phyloP scores from a whole-genome alignment of 2,113 vertebrate genomes.

The Entosphenus tridentatus region DNA sequence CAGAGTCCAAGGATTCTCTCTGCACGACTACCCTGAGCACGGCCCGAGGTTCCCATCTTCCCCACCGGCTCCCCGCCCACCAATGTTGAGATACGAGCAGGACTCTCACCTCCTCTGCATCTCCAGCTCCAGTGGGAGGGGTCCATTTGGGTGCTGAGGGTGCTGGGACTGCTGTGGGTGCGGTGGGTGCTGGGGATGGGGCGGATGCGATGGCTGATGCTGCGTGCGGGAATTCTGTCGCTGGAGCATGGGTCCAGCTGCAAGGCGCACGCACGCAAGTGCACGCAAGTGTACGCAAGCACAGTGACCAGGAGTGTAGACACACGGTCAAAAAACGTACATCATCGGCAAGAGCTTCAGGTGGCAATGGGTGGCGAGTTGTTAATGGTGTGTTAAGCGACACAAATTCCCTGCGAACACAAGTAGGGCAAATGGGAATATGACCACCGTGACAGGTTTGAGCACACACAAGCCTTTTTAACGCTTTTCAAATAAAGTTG shows the following conservation, averaged over 20 bases:
- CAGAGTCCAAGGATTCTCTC: too few relatives aligned
- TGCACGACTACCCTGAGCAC: too few relatives aligned
- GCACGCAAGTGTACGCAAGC: neutral
- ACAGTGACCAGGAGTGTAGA: neutral
- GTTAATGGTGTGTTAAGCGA: neutral
- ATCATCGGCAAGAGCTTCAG: neutral
- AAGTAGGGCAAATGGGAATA: neutral
- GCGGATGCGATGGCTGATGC: neutral
- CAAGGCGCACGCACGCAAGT: neutral
- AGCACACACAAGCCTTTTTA: neutral
- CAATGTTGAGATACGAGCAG: too few relatives aligned
- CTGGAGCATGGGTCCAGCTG: slow-evolving; percentile 1
- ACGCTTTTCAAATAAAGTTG: neutral
- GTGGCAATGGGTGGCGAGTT: neutral
- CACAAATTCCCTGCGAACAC: neutral
- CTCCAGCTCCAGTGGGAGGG: slow-evolving; percentile 1
- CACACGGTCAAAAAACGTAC: neutral
- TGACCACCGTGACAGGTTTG: neutral
- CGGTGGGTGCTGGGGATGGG: neutral
- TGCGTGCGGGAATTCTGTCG: neutral
- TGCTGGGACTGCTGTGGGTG: neutral
- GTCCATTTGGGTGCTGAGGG: neutral
- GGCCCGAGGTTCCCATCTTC: too few relatives aligned
- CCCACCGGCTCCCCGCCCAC: too few relatives aligned
- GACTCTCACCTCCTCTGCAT: neutral